These are phyloP conservation scores for Aphelocoma californica DNA, from an alignment of 2,797 vertebrate species.

Conservation along the genomic window DNA sequence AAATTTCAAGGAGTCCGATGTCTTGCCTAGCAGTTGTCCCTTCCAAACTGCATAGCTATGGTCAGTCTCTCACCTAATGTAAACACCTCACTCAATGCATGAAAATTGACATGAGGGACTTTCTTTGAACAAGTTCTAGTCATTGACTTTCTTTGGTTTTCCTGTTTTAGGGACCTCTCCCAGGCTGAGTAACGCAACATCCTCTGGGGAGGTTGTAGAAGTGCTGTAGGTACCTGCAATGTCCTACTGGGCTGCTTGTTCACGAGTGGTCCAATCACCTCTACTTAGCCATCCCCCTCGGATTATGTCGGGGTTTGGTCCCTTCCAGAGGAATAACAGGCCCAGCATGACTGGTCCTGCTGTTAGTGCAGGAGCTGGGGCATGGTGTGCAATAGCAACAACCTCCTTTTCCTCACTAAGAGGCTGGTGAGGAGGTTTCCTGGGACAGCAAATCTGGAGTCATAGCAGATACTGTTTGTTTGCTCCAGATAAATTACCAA, in stretches of 20 bases:
- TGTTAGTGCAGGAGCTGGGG: background rate
- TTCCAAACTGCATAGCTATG: background rate
- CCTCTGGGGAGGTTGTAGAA: background rate
- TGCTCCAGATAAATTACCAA: background rate
- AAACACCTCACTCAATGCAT: background rate
- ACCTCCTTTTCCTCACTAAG: background rate
- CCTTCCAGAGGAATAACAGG: background rate
- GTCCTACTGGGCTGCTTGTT: background rate
- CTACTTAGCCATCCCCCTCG: background rate
- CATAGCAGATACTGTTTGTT: background rate
- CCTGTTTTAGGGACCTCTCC: background rate
- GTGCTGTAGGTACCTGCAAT: background rate
- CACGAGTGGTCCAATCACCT: fast-evolving
- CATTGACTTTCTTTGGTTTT: background rate
- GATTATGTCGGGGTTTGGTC: background rate
- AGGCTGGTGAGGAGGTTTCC: background rate
- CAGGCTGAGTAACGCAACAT: background rate
- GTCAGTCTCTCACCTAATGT: background rate
- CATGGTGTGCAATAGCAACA: background rate
- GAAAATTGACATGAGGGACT: background rate
- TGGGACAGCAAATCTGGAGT: background rate
- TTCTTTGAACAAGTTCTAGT: background rate
- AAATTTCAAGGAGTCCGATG: slow-evolving; percentile 30
- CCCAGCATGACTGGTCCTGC: background rate
- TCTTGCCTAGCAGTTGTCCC: background rate